Evolutionary conservation across 2,113 vertebrate genomes (phyloP), one percentile per base, ranked within the genome.

Genomic region (Cynocephalus volans): DNA sequence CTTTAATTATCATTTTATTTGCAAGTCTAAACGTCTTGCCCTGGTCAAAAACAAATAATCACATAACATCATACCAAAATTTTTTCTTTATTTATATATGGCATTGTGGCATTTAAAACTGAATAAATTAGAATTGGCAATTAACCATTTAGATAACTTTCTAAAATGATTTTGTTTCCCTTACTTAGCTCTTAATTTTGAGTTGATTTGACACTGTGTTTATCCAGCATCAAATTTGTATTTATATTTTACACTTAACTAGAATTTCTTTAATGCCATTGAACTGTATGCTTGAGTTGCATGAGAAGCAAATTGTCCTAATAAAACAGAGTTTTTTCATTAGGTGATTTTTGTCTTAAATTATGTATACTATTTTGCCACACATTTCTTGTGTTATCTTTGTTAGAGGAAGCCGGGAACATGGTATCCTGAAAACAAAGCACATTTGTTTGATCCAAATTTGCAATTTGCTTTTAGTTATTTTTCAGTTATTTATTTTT

Each of bases 1-100:
- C 24, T 82, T 91, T 81, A 94, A 54, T 87, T 82, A 83, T 65
- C 58, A 79, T 45, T 73, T 93, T 76, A 65, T 70, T 58, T 64
- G 3, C 11, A 87, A 2, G 31, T 9, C 48, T 72, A 4, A 77
- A 45, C 85, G n/a, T 58, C 24, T 75, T 81, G 4, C 28, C 1
- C 15, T 81, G 26, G 8, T 80, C 19, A 94, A 65, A 94, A 95
- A 28, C 21, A 93, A 76, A n/a, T 36, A 79, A 91, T 31, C 24
- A 87, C 93, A 83, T 17, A 65, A 50, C 2, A 73, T 41, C 33
- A 79, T 45, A 50, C 21, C 0, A 18, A 24, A 88, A 76, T 28
- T 87, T 77, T 72, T 69, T 21, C 50, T n/a, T 52, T 75, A 28
- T 92, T 58, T 60, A 62, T 8, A 24, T 56, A 64, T 21, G 10